Base-by-base conservation (phyloP, 30 jellyfish, hydroid and myxozoan genomes). In the Pseudorhiza aurosa region DNA sequence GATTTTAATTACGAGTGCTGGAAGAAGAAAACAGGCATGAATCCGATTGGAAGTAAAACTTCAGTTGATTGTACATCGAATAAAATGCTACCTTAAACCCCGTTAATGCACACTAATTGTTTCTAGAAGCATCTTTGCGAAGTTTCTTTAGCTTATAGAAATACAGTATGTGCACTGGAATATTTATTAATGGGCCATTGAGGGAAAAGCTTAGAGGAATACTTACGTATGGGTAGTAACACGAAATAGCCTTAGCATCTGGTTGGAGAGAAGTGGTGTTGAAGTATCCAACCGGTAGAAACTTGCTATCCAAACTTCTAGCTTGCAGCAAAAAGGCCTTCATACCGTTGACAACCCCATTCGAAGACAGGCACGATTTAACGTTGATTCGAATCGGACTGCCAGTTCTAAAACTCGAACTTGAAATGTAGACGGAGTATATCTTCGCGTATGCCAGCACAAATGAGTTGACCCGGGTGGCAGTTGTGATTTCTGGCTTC, bases 251-350 rank as follows among this genome's bases (percentile, higher is more conserved):
- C n/a, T 72, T n/a, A 31, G 85, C 85, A 72, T 72, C 74, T 72
- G 85, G 17, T 42, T 50, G 74, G 30, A 72, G 33, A 2, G 70
- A 51, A 6, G 85, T 22, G 9, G 39, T 53, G 42, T 72, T 50
- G 63, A 72, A 72, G 40, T 72, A 31, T 6, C 85, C 85, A 31
- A 72, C 51, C 12, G 85, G 85, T 21, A 51, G 26, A 55, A 49
- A 49, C 29, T 55, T 72, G 63, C 65, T 53, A 15, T 56, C 85
- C 65, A 72, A 56, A 2, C 62, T 30, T 35, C 85, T 55, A 19
- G 85, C 85, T 51, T 72, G 85, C 63, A 72, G 60, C 4, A 72
- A 45, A 51, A 72, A 72, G 40, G 85, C 85, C 53, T 72, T 72
- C 85, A 72, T 47, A 9, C 85, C 85, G 18, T 56, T 73, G 24